A percentile compares a stretch with the other conserved stretches of the same genome.
phyloP scores from a whole-genome alignment of 2,888 invertebrate genomes.

The Nemotelus pantherinus region DNA sequence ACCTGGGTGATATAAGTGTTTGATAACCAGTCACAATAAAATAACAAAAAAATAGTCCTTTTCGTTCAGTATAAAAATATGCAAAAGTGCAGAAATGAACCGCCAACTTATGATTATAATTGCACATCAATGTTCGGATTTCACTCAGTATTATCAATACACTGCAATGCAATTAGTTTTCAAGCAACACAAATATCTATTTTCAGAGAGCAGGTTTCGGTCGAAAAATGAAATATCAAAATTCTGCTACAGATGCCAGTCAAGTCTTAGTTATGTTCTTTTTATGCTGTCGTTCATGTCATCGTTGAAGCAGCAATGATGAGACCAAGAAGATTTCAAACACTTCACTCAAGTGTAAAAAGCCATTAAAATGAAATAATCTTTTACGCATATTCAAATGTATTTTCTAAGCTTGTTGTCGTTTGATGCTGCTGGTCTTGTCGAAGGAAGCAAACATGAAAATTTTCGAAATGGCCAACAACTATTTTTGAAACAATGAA shows the following conservation, averaged over 20 bases:
- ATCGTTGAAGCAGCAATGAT: background rate
- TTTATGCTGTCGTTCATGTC: slow-evolving; percentile 15
- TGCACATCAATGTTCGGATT: slow-evolving; percentile 20
- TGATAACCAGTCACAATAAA: too few species aligned
- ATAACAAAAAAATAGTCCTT: too few species aligned
- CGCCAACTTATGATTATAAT: background rate
- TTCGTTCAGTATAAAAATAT: too few species aligned
- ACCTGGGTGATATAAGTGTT: too few species aligned
- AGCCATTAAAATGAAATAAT: slow-evolving; percentile 3
- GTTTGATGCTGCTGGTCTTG: background rate
- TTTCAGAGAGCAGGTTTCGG: slow-evolving; percentile 15
- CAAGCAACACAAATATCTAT: slow-evolving; percentile 27
- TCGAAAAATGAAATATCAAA: slow-evolving; percentile 34
- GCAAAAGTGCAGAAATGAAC: too few species aligned
- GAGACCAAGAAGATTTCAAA: slow-evolving; percentile 5
- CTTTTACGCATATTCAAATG: background rate
- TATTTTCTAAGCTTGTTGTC: background rate
- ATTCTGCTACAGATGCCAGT: slow-evolving; percentile 11
- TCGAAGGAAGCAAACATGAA: background rate
- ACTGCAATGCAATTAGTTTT: slow-evolving; percentile 2
- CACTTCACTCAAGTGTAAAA: background rate
- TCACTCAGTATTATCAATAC: background rate
- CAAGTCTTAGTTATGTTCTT: slow-evolving; percentile 8
- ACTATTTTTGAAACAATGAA: slow-evolving; percentile 32
- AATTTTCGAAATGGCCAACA: slow-evolving; percentile 10